Conservation (phyloP, 1,140 invertebrate species). For the Bombus confusus region DNA sequence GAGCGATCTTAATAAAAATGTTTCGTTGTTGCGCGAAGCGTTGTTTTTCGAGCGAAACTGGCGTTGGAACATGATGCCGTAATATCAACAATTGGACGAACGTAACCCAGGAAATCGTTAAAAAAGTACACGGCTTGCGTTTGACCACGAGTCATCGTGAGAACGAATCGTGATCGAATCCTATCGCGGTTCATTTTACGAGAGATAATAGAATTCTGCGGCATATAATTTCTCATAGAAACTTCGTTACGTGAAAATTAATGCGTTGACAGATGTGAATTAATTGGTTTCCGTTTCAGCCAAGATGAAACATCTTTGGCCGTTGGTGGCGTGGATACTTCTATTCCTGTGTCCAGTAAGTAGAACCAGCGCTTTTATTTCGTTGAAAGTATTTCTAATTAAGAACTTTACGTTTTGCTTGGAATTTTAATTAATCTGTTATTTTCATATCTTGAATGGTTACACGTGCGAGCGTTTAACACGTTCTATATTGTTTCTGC, state of each 20-base stretch:
- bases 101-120: conserved; percentile 17
- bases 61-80: neutral
- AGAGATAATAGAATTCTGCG: neutral
- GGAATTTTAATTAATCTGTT: neutral
- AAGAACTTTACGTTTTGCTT: neutral
- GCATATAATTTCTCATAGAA: neutral
- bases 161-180: too few relatives aligned
- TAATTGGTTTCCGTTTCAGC: conserved; percentile 79
- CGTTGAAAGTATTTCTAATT: neutral
- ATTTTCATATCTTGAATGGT: neutral
- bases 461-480: neutral
- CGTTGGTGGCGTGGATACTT: conserved; percentile 87
- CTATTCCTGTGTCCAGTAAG: conserved; percentile 84
- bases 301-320: conserved; percentile 89
- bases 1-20: conserved; percentile 2
- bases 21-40: neutral
- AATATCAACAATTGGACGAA: neutral
- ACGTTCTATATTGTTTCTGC: neutral
- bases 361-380: conserved; percentile 28
- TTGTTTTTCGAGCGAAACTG: neutral
- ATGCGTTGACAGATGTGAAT: neutral
- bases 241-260: neutral
- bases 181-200: neutral
- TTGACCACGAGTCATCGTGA: neutral
- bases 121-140: neutral